Evolutionary conservation across 2,113 vertebrate species (phyloP), one percentile per base, ranked within the genome.

Genomic region (Alligator sinensis): DNA sequence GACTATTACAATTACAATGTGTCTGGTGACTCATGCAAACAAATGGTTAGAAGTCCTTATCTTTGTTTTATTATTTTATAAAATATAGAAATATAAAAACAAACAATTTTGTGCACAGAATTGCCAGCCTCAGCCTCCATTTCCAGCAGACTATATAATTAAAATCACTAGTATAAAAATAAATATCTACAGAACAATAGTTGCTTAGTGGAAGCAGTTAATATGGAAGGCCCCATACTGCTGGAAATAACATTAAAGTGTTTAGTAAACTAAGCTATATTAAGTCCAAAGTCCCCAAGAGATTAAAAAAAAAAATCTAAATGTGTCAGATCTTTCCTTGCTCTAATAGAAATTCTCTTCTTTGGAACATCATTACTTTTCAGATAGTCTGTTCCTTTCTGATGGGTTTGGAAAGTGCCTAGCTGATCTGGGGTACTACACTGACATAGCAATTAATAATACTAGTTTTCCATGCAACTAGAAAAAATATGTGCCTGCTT

Each of bases 51-150:
- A 96, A 97, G 91, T 78, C 58, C 22, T 8, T 87, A 85, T 76
- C 79, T 90, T 91, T 94, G 27, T 94, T 97, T 97, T 97, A 96
- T 95, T 97, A 68, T 95, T 62, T 91, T 96, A 92, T 84, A 96
- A 97, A 97, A 95, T 87, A 47, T 47, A 76, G 76, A 97, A 93
- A 78, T 94, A 93, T 78, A 94, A 96, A 96, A 97, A 80, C 84
- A 97, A 97, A 86, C 92, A 97, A 89, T 77, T 90, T 96, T 94
- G 91, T 90, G 90, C 89, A 93, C 2, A 76, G 60, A 96, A 89
- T 24, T 95, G 79, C 94, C 82, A 93, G 70, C 25, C 54, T 96
- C 83, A 95, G 84, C 70, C 79, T 84, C 88, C 16, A 21, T 81
- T 95, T 97, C 82, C 85, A 97, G 84, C 66, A 10, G 17, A 95